Evolutionary conservation across 2,113 vertebrate species (phyloP).

Genomic region (Hydrochoerus hydrochaeris): DNA sequence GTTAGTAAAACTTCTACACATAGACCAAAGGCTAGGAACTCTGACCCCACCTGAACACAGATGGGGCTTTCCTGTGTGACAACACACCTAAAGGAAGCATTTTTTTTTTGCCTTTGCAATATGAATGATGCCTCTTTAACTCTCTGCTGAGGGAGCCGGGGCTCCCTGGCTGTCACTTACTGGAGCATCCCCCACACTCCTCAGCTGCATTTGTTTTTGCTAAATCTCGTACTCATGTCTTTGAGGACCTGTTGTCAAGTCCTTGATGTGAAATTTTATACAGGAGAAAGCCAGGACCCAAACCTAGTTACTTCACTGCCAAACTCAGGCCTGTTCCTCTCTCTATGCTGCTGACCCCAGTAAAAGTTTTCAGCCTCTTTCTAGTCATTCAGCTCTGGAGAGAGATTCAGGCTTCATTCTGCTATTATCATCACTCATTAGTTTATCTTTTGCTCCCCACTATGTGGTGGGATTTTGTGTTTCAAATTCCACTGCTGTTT

Average conservation of each 20-base stretch:
- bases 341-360: fast-evolving
- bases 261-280: not conserved
- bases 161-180: fast-evolving
- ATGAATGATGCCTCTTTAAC: not conserved
- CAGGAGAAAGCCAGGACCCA: not conserved
- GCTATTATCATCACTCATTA: not conserved
- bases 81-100: not conserved
- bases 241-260: not conserved
- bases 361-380: not conserved
- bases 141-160: not conserved
- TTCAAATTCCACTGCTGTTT: slow-evolving; percentile 26
- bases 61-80: not conserved
- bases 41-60: not conserved
- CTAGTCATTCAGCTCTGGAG: not conserved
- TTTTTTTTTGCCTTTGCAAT: not conserved
- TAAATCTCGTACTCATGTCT: not conserved
- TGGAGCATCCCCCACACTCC: not conserved
- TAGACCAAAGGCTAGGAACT: not conserved
- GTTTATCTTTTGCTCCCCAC: not conserved
- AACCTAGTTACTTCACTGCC: not conserved
- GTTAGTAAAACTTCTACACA: not conserved
- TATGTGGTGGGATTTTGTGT: not conserved
- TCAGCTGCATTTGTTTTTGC: not conserved
- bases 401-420: not conserved
- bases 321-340: not conserved